phyloP scores from a whole-genome alignment of 2,797 vertebrate genomes.

The Neosilurus hyrtlii region DNA sequence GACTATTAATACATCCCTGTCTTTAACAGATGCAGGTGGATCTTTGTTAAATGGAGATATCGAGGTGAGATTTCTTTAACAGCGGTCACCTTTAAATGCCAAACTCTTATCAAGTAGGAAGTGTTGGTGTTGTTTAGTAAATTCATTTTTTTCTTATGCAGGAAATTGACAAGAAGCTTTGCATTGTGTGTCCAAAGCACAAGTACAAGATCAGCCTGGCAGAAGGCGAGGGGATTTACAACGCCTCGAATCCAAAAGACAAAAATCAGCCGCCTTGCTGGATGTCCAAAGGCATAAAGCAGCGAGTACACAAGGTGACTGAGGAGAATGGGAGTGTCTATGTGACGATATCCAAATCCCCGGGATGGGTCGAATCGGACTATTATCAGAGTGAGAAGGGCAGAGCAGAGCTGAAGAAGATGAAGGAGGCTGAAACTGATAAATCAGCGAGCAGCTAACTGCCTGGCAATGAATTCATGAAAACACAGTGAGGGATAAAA shows the following conservation, averaged over 20 bases:
- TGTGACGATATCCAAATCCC: constrained; percentile 75
- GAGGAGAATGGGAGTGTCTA: constrained; percentile 78
- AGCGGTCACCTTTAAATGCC: constrained; percentile 6
- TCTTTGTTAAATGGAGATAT: constrained; percentile 83
- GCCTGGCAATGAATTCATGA: too few relatives aligned
- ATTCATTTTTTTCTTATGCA: constrained; percentile 52
- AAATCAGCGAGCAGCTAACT: constrained; percentile 4
- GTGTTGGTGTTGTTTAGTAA: neutral
- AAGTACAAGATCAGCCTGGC: constrained; percentile 87
- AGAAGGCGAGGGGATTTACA: constrained; percentile 85
- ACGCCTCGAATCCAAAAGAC: constrained; percentile 71
- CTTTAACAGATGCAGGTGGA: constrained; percentile 84
- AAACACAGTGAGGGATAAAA: neutral
- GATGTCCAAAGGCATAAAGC: constrained; percentile 88
- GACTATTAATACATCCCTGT: constrained; percentile 28
- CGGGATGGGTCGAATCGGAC: constrained; percentile 80
- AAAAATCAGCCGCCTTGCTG: constrained; percentile 71
- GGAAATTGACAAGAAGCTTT: constrained; percentile 83
- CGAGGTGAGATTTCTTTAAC: constrained; percentile 75
- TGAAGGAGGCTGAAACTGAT: neutral
- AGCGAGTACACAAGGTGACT: constrained; percentile 81
- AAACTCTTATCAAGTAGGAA: neutral
- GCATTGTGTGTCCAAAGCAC: constrained; percentile 92
- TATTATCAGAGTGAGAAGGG: constrained; percentile 83
- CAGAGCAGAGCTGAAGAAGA: constrained; percentile 61